These are phyloP conservation scores for Cyrtodaria siliqua DNA, from an alignment of 2,888 invertebrate species.

Conservation along the genomic window DNA sequence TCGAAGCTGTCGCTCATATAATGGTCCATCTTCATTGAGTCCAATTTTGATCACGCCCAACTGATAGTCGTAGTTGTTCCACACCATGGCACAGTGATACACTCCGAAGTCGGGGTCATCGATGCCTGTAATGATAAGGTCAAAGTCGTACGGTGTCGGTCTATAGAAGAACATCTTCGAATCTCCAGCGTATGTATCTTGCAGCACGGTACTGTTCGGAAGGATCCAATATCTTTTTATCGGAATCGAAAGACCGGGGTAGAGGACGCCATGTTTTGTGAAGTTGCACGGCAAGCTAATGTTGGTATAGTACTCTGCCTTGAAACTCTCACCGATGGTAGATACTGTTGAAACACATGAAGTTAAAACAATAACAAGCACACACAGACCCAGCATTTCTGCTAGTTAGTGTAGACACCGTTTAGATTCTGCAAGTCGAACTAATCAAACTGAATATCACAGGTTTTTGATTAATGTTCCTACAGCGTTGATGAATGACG, in stretches of 20 bases:
- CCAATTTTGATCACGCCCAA: conserved; percentile 45
- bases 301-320: conserved; percentile 50
- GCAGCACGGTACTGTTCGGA: conserved; percentile 47
- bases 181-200: conserved; percentile 18
- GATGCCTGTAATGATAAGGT: conserved; percentile 42
- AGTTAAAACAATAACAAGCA: too few species aligned
- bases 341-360: too few species aligned
- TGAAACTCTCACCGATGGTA: conserved; percentile 37
- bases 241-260: conserved; percentile 40
- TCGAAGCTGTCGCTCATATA: conserved; percentile 39
- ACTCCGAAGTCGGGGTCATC: conserved; percentile 68
- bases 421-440: too few species aligned
- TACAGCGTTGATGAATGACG: too few species aligned
- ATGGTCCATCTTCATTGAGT: conserved; percentile 56
- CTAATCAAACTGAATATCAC: too few species aligned
- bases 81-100: conserved; percentile 66
- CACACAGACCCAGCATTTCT: too few species aligned
- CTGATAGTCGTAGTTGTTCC: conserved; percentile 55
- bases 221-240: conserved; percentile 57
- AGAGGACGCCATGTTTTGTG: conserved; percentile 34
- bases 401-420: too few species aligned
- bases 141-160: conserved; percentile 42
- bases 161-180: conserved; percentile 20
- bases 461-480: too few species aligned
- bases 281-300: conserved; percentile 56